These are phyloP conservation scores for Halocynthia roretzi DNA, from an alignment of 23 tunicate species.

Conservation along the genomic window DNA sequence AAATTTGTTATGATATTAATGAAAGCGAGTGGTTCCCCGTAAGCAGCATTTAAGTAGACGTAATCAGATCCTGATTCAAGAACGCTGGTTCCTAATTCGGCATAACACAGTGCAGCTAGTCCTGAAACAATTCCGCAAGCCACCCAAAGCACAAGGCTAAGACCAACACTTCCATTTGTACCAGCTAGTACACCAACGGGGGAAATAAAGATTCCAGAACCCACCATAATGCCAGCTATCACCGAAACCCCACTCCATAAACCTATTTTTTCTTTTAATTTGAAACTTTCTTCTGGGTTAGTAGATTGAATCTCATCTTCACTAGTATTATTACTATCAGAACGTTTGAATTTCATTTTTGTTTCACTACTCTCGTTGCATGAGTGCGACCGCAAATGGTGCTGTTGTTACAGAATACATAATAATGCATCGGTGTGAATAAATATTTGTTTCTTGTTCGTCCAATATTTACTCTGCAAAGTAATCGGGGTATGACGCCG, in stretches of 20 bases:
- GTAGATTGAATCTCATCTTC: too few relatives aligned
- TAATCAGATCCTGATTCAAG: slow-evolving; percentile 41
- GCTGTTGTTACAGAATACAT: too few relatives aligned
- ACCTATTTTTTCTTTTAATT: slow-evolving; percentile 17
- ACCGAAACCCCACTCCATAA: slow-evolving; percentile 27
- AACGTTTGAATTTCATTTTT: too few relatives aligned
- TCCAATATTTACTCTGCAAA: too few relatives aligned
- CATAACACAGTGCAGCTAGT: slow-evolving; percentile 43
- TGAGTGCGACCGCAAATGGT: too few relatives aligned
- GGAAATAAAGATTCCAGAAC: slow-evolving; percentile 50
- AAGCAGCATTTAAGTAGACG: slow-evolving; percentile 38
- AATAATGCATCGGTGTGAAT: too few relatives aligned
- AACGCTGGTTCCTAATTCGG: slow-evolving; percentile 43
- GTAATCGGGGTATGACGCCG: too few relatives aligned
- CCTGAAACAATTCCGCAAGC: slow-evolving; percentile 37
- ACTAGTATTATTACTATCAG: too few relatives aligned
- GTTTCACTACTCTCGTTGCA: too few relatives aligned
- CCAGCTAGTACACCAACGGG: slow-evolving; percentile 43
- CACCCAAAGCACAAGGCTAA: slow-evolving; percentile 50
- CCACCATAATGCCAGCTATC: slow-evolving; percentile 28
- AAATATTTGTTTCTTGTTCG: too few relatives aligned
- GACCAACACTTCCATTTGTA: slow-evolving; percentile 55
- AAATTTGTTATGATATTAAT: slow-evolving; percentile 2
- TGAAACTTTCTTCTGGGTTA: background rate
- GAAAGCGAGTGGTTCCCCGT: slow-evolving; percentile 41